Conservation (phyloP, 2,797 vertebrate species). For the Silurus aristotelis region DNA sequence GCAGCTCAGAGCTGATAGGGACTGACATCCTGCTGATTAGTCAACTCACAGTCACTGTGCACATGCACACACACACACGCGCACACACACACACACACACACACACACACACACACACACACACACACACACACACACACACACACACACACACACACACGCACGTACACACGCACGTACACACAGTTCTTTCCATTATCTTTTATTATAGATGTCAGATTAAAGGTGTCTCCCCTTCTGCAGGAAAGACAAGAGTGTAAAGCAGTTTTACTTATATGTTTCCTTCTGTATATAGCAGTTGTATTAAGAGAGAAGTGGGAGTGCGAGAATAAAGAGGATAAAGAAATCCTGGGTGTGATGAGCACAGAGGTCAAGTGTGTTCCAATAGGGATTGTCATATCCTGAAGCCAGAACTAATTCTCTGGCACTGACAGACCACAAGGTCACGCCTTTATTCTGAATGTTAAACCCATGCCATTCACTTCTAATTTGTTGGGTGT, state of each 20-base stretch:
- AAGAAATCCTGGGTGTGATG: neutral
- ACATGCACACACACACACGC: constrained; percentile 50
- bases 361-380: neutral
- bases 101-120: constrained; percentile 58
- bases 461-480: neutral
- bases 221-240: neutral
- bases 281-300: too few relatives aligned
- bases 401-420: neutral
- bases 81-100: constrained; percentile 57
- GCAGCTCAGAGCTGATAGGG: constrained; percentile 75
- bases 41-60: constrained; percentile 74
- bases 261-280: too few relatives aligned
- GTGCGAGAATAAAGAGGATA: neutral
- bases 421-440: neutral
- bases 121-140: constrained; percentile 55
- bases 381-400: neutral
- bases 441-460: neutral
- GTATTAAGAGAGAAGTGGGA: neutral
- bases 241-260: too few relatives aligned
- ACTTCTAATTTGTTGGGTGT: neutral
- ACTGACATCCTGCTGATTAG: constrained; percentile 82
- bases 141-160: constrained; percentile 57
- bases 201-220: neutral
- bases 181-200: constrained; percentile 45
- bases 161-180: constrained; percentile 57